Conservation (phyloP, 2,113 vertebrate species). For the Malurus melanocephalus region DNA sequence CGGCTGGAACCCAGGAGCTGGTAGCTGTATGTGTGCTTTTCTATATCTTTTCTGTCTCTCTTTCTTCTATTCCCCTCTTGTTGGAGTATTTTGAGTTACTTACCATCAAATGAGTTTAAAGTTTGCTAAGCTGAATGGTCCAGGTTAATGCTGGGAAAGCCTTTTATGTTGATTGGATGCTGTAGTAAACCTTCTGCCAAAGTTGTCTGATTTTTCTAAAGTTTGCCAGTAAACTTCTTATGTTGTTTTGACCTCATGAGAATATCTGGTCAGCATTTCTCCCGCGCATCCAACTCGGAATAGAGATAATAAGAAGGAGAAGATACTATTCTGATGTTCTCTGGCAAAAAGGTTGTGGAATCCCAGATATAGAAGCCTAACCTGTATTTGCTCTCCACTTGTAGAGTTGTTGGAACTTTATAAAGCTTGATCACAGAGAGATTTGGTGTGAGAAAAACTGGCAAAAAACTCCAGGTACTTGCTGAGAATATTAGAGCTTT, state of each 20-base stretch:
- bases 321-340: not conserved
- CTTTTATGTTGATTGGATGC: not conserved
- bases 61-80: not conserved
- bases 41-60: not conserved
- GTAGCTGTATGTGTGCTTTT: not conserved
- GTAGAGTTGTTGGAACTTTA: not conserved
- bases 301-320: not conserved
- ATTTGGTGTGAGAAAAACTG: not conserved
- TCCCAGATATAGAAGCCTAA: not conserved
- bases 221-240: not conserved
- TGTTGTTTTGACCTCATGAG: not conserved
- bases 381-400: not conserved
- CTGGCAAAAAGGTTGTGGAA: not conserved
- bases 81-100: not conserved
- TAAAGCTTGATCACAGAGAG: not conserved
- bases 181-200: not conserved
- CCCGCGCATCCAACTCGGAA: accelerated
- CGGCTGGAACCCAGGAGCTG: not conserved
- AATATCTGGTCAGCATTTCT: not conserved
- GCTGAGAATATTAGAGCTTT: not conserved
- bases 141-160: not conserved
- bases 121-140: not conserved
- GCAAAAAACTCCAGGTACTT: not conserved
- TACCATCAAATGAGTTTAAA: accelerated
- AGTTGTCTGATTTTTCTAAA: not conserved